Evolutionary conservation across 2,888 invertebrate species (phyloP), one percentile per base, ranked within the genome.

Genomic region (Aquatica leii): DNA sequence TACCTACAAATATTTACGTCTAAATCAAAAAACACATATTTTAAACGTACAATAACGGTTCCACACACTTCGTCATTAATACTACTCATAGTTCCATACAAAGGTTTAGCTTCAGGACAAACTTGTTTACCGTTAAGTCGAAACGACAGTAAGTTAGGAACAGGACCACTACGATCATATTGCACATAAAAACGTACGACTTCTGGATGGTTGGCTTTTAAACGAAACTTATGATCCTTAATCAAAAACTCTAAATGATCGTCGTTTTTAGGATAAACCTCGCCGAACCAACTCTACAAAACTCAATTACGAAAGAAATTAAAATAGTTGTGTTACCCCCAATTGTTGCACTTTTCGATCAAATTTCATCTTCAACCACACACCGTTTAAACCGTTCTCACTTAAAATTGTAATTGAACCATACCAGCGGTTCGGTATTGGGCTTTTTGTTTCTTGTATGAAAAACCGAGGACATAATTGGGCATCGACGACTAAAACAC

Each of bases 391-490:
- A 0, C 84, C 86, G 67, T 84, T 84, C 59, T 86, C 86, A 0
- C 74, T 74, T 14, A 83, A 83, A 1, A 88, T 74, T 64, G 84
- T 84, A 11, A 87, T 81, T 1, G 83, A 84, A 0, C 87, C 89
- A 71, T 87, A 87, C 87, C 88, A 88, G 24, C 85, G 76, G 34
- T 86, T 87, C 0, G 82, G 80, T 71, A 87, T 87, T 0, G 83
- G 78, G 0, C 84, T 82, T 0, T 83, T 81, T 0, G 83, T 81
- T 66, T 80, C 79, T 75, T 88, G 88, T 55, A 78, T 79, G 76
- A 89, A 88, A 37, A 87, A 82, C 63, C 83, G 82, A 14, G 88
- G 87, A 69, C 89, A 89, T 1, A 88, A 88, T 2, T 56, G 56
- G 20, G 1, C 37, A 17, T 20, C 21, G 11, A 18, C 21, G 6